Base-by-base conservation (phyloP, 2,888 invertebrate genomes). In the Pachycephus smyrnensis region DNA sequence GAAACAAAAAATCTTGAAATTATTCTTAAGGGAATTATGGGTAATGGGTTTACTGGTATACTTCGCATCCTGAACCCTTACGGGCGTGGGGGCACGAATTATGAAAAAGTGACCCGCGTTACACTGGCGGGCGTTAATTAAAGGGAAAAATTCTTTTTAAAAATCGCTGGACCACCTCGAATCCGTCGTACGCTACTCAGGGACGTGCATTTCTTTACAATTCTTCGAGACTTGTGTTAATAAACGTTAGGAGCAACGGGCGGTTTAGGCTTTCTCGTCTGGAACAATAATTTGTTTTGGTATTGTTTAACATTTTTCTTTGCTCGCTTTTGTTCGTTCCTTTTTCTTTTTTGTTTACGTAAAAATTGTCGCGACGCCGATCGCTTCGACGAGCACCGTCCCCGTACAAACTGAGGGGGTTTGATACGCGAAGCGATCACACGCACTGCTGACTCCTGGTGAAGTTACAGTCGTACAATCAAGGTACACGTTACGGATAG, bases 201-300 rank as follows among this genome's bases (percentile, higher is more conserved):
- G 55, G 2, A 23, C 23, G 9, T 55, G 55, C 23, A 55, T 23
- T 9, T 9, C 23, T 23, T 9, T 23, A 55, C 2, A 55, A 23
- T 23, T 55, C 23, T 9, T 55, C 55, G 9, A 55, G 55, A 23
- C 15, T 55, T 55, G 23, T 55, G 55, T 31, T 31, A 31, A 32
- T 9, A 32, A 12, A 30, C 71, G 1, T 71, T 31, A 30, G 31
- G 71, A 71, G 12, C 31, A 71, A 12, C 71, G 15, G 32, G 32
- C 31, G 9, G 12, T 31, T 11, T 71, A 12, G 32, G n/a, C 11
- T 15, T 71, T 55, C 23, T 23, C 55, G 23, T 55, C 55, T 78
- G 81, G 80, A 81, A 80, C 80, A 84, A 84, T 82, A 83, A 85
- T 87, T 82, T 84, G 80, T 86, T 86, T 86, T 87, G 84, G 84